These are phyloP conservation scores for Solenopsis invicta DNA, from an alignment of 1,140 invertebrate genomes.

Conservation along the genomic window DNA sequence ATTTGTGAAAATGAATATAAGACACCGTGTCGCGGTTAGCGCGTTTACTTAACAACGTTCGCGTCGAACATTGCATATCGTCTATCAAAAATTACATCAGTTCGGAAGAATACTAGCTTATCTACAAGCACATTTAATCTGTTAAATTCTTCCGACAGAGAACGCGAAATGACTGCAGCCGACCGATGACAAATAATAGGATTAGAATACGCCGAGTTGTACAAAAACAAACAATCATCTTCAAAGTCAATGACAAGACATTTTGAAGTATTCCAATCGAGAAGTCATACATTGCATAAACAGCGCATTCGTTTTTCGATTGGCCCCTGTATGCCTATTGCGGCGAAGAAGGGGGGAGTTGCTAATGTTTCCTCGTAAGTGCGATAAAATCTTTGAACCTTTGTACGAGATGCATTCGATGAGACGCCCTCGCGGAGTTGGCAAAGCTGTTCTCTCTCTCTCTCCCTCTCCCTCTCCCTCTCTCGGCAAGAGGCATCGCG, in stretches of 20 bases:
- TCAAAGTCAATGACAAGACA: neutral
- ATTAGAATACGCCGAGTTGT: neutral
- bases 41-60: neutral
- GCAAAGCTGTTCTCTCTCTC: slow-evolving; percentile 3
- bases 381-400: neutral
- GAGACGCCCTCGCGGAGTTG: neutral
- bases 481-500: neutral
- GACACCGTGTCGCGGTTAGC: too few relatives aligned
- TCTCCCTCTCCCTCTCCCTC: too few relatives aligned
- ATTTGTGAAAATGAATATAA: too few relatives aligned
- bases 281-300: neutral
- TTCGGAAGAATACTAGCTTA: neutral
- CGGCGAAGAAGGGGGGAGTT: neutral
- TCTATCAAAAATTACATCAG: neutral
- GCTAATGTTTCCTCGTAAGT: neutral
- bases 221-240: neutral
- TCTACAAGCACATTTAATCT: slow-evolving; percentile 1
- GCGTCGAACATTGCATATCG: neutral
- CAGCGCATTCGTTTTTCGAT: too few relatives aligned
- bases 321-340: neutral
- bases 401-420: neutral
- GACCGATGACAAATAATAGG: neutral
- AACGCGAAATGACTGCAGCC: neutral
- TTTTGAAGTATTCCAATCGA: neutral
- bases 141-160: neutral